A percentile compares a stretch with the other conserved stretches of the same genome.
Conservation (phyloP, 2,113 vertebrate genomes). For the Trichechus manatus region DNA sequence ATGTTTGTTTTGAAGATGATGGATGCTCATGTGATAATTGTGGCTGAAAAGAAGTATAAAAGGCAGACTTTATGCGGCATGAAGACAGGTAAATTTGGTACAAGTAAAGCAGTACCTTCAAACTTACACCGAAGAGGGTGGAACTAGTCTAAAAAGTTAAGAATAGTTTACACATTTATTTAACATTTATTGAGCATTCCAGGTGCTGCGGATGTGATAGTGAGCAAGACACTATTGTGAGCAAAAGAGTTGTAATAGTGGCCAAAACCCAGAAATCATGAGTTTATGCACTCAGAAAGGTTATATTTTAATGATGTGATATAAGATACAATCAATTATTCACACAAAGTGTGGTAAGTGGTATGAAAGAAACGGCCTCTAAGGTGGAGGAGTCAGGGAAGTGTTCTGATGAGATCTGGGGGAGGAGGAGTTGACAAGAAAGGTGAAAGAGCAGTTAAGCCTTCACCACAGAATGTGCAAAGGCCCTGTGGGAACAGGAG, state of each 20-base stretch:
- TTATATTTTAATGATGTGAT: neutral
- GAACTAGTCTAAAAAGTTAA: neutral
- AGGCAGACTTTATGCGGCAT: neutral
- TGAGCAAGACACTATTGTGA: neutral
- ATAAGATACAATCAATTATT: neutral
- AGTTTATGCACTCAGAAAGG: neutral
- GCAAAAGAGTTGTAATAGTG: too few relatives aligned
- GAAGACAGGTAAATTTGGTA: neutral
- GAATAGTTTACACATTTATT: neutral
- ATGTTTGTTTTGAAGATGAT: conserved; percentile 26
- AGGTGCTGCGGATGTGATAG: neutral
- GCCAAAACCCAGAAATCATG: neutral
- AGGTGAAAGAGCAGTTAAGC: neutral
- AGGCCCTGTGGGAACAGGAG: neutral
- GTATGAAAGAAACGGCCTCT: neutral
- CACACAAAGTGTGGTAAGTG: neutral
- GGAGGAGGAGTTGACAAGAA: neutral
- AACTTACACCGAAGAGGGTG: neutral
- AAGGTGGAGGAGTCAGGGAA: neutral
- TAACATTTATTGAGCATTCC: neutral
- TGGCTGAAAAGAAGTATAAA: conserved; percentile 35
- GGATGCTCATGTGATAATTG: neutral
- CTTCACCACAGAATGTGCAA: neutral
- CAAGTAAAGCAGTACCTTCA: neutral
- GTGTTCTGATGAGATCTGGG: neutral